Percentiles rank a stretch among this genome's conserved stretches.
Conservation (phyloP, 2,888 invertebrate species). For the Synergus japonicus region DNA sequence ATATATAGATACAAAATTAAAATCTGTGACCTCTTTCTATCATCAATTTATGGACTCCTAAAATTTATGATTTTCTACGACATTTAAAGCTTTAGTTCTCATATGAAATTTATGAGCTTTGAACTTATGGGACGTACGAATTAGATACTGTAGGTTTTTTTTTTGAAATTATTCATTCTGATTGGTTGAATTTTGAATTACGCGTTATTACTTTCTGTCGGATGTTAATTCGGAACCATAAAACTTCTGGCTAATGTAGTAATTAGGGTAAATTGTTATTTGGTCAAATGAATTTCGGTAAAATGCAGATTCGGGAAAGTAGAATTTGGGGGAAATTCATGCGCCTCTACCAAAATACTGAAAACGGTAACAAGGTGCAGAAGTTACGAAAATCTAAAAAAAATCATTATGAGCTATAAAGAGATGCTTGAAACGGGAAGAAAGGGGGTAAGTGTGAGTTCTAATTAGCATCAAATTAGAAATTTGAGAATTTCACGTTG, state of each 20-base stretch:
- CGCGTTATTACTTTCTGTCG: no score
- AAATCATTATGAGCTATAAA: neutral
- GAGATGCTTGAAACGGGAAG: neutral
- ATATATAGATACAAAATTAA: slow-evolving; percentile 46
- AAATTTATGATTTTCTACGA: slow-evolving; percentile 16
- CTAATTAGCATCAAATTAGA: slow-evolving; percentile 74
- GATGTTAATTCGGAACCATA: no score
- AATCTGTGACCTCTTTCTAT: neutral
- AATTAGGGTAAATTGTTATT: no score
- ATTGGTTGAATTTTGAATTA: no score
- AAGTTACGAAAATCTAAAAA: neutral
- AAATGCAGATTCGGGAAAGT: no score
- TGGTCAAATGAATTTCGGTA: no score
- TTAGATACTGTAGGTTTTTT: neutral
- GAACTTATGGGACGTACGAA: neutral
- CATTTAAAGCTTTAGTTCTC: slow-evolving; percentile 4
- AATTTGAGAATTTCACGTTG: slow-evolving; percentile 70
- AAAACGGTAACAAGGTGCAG: neutral
- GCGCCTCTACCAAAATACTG: slow-evolving; percentile 20
- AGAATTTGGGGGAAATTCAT: no score
- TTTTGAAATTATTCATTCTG: no score
- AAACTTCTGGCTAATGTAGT: no score
- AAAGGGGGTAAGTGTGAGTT: slow-evolving; percentile 43
- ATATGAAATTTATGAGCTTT: neutral
- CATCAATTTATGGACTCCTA: slow-evolving; percentile 20